Evolutionary conservation across 92 coral and sea anemone genomes (phyloP).

Genomic region (Zoanthus sociatus): DNA sequence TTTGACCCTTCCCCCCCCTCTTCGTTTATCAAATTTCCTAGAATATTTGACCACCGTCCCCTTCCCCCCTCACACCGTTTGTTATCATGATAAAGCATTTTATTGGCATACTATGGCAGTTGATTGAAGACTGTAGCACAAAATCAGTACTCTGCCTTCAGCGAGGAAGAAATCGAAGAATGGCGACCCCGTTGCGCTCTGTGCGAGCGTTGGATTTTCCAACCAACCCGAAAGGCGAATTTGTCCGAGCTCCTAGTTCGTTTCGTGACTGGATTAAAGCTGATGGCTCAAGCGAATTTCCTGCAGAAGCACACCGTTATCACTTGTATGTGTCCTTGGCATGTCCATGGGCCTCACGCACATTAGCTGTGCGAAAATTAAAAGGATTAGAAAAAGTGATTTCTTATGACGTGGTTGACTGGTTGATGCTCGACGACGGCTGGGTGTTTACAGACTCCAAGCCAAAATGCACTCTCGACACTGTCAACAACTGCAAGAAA

Average conservation of each 20-base stretch:
- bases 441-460: constrained; percentile 86
- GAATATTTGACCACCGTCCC: too few relatives aligned
- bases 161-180: background rate
- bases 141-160: too few relatives aligned
- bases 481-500: constrained; percentile 75
- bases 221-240: constrained; percentile 69
- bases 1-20: too few relatives aligned
- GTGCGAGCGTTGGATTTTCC: constrained; percentile 20
- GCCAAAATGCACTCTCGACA: constrained; percentile 81
- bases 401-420: constrained; percentile 76
- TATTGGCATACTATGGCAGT: too few relatives aligned
- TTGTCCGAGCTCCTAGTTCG: constrained; percentile 55
- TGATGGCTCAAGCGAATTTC: constrained; percentile 87
- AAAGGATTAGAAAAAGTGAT: constrained; percentile 86
- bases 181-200: constrained; percentile 34
- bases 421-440: constrained; percentile 67
- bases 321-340: constrained; percentile 84
- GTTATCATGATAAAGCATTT: too few relatives aligned
- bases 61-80: too few relatives aligned
- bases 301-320: constrained; percentile 86
- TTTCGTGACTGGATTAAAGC: constrained; percentile 82
- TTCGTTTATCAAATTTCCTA: too few relatives aligned
- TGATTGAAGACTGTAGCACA: too few relatives aligned
- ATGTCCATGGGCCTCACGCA: constrained; percentile 95
- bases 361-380: constrained; percentile 74